Evolutionary conservation across 2,113 vertebrate species (phyloP).

Genomic region (Synodontis membranacea): DNA sequence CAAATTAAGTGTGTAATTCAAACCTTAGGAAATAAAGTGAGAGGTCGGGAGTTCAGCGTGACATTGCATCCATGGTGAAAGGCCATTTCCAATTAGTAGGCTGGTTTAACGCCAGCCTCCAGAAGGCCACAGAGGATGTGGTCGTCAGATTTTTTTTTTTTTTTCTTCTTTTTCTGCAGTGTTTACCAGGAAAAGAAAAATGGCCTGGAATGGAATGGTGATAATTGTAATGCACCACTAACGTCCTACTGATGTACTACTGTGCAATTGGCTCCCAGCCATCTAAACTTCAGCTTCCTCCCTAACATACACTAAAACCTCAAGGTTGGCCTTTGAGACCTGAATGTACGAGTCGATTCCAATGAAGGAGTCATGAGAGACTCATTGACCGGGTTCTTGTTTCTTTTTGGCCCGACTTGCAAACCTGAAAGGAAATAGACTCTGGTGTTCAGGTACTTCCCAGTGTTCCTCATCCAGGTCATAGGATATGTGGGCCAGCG

Average conservation of each 20-base stretch:
- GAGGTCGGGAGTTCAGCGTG: background rate
- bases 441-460: constrained; percentile 26
- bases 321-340: background rate
- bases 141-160: background rate
- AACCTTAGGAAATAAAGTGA: constrained; percentile 25
- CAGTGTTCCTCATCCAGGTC: constrained; percentile 19
- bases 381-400: constrained; percentile 5
- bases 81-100: constrained; percentile 24
- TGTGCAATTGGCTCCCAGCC: background rate
- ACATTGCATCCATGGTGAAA: constrained; percentile 14
- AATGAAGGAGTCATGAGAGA: constrained; percentile 1
- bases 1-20: constrained; percentile 41
- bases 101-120: background rate
- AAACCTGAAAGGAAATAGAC: constrained; percentile 22
- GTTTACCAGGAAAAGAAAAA: background rate
- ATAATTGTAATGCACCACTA: background rate
- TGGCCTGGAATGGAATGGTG: background rate
- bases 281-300: background rate
- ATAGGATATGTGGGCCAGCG: constrained; percentile 16
- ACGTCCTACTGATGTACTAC: background rate
- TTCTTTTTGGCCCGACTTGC: background rate
- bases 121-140: constrained; percentile 14
- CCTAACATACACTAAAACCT: background rate
- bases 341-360: background rate
- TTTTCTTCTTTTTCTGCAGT: background rate